Conservation (phyloP, 2,113 vertebrate genomes). For the Agelaius tricolor region DNA sequence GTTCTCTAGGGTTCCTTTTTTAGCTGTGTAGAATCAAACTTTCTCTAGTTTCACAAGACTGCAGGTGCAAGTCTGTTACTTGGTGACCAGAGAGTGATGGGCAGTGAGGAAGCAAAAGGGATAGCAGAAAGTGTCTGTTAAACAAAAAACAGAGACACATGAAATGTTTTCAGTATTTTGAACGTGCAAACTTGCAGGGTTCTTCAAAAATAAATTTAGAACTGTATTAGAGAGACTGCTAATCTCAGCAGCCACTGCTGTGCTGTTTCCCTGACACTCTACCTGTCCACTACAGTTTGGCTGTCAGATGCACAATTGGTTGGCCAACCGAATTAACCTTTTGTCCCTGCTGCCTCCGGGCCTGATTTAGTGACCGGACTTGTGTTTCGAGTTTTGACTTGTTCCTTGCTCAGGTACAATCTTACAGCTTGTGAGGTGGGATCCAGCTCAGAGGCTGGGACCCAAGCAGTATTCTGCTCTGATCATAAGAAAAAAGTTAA, state of each 20-base stretch:
- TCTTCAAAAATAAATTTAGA: neutral
- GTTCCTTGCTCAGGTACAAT: neutral
- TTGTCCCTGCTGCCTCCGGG: neutral
- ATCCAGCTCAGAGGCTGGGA: neutral
- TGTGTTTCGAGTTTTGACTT: neutral
- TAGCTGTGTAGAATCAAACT: neutral
- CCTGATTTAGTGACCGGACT: neutral
- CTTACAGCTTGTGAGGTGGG: neutral
- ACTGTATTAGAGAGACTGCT: neutral
- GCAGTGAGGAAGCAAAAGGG: neutral
- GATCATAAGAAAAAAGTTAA: neutral
- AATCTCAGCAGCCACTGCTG: neutral
- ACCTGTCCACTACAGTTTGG: neutral
- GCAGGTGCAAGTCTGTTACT: conserved; percentile 12
- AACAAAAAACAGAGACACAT: neutral
- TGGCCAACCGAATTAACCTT: neutral
- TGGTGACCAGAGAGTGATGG: neutral
- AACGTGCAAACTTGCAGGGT: neutral
- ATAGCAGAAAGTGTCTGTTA: neutral
- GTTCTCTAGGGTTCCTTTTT: conserved; percentile 3
- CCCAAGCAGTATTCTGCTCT: neutral
- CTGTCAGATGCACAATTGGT: neutral
- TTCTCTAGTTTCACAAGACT: neutral
- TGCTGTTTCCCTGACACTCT: neutral
- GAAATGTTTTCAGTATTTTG: neutral